These are phyloP conservation scores for Galagoides demidoff DNA, from an alignment of 2,797 vertebrate species.

Conservation along the genomic window DNA sequence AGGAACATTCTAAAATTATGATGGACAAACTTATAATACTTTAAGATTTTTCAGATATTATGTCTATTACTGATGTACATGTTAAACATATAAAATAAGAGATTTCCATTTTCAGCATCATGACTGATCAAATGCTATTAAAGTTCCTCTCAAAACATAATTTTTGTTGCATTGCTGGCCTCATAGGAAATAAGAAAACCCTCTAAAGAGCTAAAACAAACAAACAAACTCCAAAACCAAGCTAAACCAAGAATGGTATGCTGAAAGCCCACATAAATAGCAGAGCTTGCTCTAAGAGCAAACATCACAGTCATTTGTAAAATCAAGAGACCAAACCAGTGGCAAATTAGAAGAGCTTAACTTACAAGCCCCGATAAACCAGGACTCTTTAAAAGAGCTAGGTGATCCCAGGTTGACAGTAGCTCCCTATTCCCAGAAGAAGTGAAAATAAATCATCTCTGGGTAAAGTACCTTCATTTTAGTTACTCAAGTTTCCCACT, in stretches of 20 bases:
- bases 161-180: background rate
- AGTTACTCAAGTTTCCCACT: background rate
- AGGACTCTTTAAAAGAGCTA: background rate
- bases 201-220: background rate
- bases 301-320: background rate
- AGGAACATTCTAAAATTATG: conserved; percentile 18
- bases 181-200: background rate
- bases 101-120: background rate
- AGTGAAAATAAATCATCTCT: background rate
- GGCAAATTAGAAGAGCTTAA: background rate
- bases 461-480: conserved; percentile 15
- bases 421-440: background rate
- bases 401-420: background rate
- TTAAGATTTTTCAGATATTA: conserved; percentile 33
- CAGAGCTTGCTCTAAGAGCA: background rate
- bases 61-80: background rate
- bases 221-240: conserved; percentile 24
- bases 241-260: conserved; percentile 8
- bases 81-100: background rate
- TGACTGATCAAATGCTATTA: background rate
- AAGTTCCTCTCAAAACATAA: background rate
- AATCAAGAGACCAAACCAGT: background rate
- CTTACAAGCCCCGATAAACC: background rate
- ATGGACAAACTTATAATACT: conserved; percentile 1
- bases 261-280: background rate